These are phyloP conservation scores for Euplexia lucipara DNA, from an alignment of 2,888 invertebrate genomes.

Conservation along the genomic window DNA sequence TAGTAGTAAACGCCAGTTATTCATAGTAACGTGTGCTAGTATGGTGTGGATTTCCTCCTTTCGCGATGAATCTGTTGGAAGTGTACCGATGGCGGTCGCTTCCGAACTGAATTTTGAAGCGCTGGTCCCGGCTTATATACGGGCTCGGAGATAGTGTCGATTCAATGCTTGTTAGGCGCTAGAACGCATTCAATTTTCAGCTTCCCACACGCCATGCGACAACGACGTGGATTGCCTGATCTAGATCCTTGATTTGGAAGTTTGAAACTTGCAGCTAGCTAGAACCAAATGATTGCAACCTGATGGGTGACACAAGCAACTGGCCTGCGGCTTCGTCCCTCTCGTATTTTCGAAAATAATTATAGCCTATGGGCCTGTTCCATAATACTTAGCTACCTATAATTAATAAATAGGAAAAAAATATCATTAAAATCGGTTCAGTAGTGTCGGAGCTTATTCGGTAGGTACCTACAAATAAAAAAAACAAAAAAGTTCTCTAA, in stretches of 20 bases:
- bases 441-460: too few species aligned
- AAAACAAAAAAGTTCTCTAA: too few species aligned
- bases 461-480: too few species aligned
- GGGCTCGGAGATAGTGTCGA: slow-evolving; percentile 67
- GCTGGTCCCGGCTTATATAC: slow-evolving; percentile 79
- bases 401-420: too few species aligned
- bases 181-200: slow-evolving; percentile 88
- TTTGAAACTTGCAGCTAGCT: background rate
- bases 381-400: too few species aligned
- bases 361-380: too few species aligned
- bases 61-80: slow-evolving; percentile 73
- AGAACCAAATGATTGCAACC: background rate
- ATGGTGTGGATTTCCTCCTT: slow-evolving; percentile 67
- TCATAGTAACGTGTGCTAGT: slow-evolving; percentile 85
- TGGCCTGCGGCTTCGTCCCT: too few species aligned
- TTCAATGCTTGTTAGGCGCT: slow-evolving; percentile 85
- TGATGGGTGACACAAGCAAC: too few species aligned
- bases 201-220: slow-evolving; percentile 76
- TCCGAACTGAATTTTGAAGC: slow-evolving; percentile 78
- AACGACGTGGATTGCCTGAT: slow-evolving; percentile 39
- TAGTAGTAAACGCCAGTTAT: slow-evolving; percentile 88
- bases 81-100: slow-evolving; percentile 78
- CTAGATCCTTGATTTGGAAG: slow-evolving; percentile 49
- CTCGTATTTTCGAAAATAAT: too few species aligned
- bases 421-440: too few species aligned